These are phyloP conservation scores for Cryptoprocta ferox DNA, from an alignment of 2,797 vertebrate genomes.

Conservation along the genomic window DNA sequence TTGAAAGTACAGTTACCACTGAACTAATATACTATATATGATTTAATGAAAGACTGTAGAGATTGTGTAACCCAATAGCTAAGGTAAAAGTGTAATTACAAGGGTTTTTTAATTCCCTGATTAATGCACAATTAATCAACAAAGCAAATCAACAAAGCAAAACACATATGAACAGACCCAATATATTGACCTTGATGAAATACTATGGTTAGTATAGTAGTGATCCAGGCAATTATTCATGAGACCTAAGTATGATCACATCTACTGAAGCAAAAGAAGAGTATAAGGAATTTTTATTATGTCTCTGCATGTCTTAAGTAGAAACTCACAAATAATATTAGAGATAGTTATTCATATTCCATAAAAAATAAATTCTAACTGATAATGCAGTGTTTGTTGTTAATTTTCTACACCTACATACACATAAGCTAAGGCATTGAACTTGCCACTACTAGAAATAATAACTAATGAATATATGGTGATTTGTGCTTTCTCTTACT, in stretches of 20 bases:
- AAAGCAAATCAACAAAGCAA: not conserved
- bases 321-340: not conserved
- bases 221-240: not conserved
- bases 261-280: not conserved
- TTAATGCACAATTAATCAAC: not conserved
- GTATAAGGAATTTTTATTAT: not conserved
- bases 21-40: not conserved
- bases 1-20: not conserved
- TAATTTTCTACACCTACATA: conserved; percentile 18
- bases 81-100: not conserved
- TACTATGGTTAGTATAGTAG: not conserved
- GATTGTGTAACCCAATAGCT: not conserved
- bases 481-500: not conserved
- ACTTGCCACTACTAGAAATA: not conserved
- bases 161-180: not conserved
- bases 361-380: not conserved
- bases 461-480: not conserved
- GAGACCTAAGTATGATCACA: not conserved
- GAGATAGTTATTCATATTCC: not conserved
- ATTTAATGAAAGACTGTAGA: conserved; percentile 29
- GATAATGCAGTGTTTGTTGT: not conserved
- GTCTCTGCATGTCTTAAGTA: not conserved
- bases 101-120: not conserved
- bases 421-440: not conserved
- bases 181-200: not conserved